Base-by-base conservation (phyloP, 1,140 invertebrate genomes). In the Drosophila watanabei region DNA sequence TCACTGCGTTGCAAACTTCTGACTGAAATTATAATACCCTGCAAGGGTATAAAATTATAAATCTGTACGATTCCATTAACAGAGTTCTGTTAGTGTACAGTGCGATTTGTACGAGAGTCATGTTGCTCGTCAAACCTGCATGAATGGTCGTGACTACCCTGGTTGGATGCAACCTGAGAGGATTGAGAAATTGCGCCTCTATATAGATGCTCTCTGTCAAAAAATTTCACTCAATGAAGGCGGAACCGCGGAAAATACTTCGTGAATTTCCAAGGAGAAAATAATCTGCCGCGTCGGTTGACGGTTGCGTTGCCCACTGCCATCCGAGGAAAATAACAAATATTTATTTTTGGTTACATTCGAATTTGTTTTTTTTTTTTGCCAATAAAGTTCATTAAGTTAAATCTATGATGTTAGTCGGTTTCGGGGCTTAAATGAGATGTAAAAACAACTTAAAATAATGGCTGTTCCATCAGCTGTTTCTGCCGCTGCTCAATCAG, bases 241-340 rank as follows among this genome's bases (percentile, higher is more conserved):
- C 48, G 48, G 24, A 49, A 28, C 35, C 48, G 48, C 48, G 48
- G 48, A 49, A 49, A 49, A 49, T 28, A 28, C 28, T 49, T n/a
- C 14, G 48, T 28, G 48, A 28, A 49, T 49, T 49, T 49, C 43
- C 43, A 45, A 18, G 43, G 43, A 45, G 43, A 45, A 45, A 49
- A 28, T 49, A 49, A 49, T 49, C 48, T 49, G 48, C 48, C 48
- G 48, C 48, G 48, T 49, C 48, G 48, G 48, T 28, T 49, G 48
- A 48, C 48, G 48, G 24, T 49, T 49, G 48, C 24, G 24, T 49
- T 49, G 48, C 24, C 48, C 48, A 49, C 48, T 49, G 48, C 48
- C 48, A 49, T 49, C 48, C 48, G 48, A 28, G 16, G 48, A 30
- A 49, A 49, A n/a, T 30, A 30, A 14, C 28, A 49, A 30, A n/a